phyloP scores from a whole-genome alignment of 1,140 invertebrate species.

The Lordiphosa stackelbergi region DNA sequence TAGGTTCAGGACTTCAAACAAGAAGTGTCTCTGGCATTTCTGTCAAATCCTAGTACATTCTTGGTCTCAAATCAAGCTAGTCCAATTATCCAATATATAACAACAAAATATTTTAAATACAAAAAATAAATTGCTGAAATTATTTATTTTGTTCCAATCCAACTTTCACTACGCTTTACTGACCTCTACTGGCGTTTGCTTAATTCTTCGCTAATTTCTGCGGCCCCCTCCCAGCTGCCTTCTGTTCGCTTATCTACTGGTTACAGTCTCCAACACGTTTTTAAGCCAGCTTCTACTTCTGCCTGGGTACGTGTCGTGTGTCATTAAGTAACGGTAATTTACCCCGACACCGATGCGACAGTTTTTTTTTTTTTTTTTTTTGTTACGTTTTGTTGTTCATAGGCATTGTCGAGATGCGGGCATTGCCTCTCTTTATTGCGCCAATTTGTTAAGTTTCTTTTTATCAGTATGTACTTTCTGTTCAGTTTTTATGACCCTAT shows the following conservation, averaged over 20 bases:
- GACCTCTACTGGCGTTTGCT: too few relatives aligned
- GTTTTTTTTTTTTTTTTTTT: conserved; percentile 1
- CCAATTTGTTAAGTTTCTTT: conserved; percentile 22
- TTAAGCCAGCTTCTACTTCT: conserved; percentile 20
- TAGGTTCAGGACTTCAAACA: too few relatives aligned
- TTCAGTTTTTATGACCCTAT: conserved; percentile 29
- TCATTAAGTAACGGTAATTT: conserved; percentile 57
- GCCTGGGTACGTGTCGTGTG: conserved; percentile 42
- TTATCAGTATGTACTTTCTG: conserved; percentile 12
- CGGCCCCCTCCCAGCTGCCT: too few relatives aligned
- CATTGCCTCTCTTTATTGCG: conserved; percentile 30
- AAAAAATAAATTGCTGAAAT: too few relatives aligned
- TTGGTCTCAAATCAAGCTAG: too few relatives aligned
- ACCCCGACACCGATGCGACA: conserved; percentile 30
- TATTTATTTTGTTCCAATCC: too few relatives aligned
- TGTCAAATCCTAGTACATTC: too few relatives aligned
- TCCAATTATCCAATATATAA: too few relatives aligned
- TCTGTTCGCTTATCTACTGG: conserved; percentile 10
- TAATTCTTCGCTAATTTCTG: too few relatives aligned
- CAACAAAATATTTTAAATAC: too few relatives aligned
- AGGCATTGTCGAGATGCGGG: conserved; percentile 24
- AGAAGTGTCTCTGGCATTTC: too few relatives aligned
- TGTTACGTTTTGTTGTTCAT: background rate
- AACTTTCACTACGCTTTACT: too few relatives aligned
- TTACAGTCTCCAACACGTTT: conserved; percentile 36